phyloP scores from a whole-genome alignment of 2,797 vertebrate genomes.

The Sardinella longiceps region DNA sequence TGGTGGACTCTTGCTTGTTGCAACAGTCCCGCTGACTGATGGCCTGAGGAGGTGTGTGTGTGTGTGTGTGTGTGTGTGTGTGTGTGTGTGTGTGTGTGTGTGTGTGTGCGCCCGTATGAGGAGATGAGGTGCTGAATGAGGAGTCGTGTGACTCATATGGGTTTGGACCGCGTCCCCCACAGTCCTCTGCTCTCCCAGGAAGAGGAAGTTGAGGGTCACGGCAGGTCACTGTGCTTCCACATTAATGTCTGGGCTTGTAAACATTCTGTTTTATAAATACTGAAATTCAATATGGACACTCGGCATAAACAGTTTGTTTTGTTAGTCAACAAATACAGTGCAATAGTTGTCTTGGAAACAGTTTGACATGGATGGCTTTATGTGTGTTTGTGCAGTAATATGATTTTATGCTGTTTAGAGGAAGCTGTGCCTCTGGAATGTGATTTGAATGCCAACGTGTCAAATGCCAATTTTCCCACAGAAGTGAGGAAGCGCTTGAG shows the following conservation, averaged over 20 bases:
- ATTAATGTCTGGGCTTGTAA: not conserved
- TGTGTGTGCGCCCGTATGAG: too few species aligned
- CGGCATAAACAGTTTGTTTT: not conserved
- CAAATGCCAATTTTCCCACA: not conserved
- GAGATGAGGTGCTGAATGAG: not conserved
- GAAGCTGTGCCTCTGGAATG: not conserved
- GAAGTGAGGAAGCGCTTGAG: not conserved
- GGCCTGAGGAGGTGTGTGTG: not conserved
- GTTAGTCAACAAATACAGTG: not conserved
- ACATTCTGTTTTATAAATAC: not conserved
- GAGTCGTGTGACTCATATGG: not conserved
- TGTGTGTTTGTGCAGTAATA: not conserved
- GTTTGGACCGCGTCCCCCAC: not conserved
- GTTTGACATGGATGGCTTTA: not conserved
- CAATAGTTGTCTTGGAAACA: not conserved
- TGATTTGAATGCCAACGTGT: not conserved
- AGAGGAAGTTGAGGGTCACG: not conserved
- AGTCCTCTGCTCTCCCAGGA: not conserved
- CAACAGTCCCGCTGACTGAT: not conserved
- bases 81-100: too few species aligned
- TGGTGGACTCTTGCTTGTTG: not conserved
- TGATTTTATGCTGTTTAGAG: not conserved
- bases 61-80: too few species aligned
- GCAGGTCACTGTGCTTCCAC: not conserved
- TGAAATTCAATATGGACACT: not conserved